phyloP scores from a whole-genome alignment of 2,113 vertebrate genomes.

The Hydrochoerus hydrochaeris region DNA sequence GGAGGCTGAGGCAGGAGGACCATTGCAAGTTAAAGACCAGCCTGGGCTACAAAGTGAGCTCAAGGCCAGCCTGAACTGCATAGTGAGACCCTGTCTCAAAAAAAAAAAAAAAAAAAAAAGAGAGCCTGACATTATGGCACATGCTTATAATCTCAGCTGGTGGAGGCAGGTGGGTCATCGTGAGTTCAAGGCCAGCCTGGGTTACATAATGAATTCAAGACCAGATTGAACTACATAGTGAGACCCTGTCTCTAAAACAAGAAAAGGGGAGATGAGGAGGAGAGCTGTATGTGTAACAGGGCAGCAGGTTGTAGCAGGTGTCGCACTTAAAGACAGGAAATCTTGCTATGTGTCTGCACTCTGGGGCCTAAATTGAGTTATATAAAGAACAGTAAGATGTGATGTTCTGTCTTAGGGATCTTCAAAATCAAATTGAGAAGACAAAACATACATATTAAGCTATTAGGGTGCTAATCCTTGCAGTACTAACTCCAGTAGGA shows the following conservation, averaged over 20 bases:
- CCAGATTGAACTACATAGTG: not conserved
- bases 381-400: not conserved
- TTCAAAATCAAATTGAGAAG: conserved; percentile 2
- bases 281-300: not conserved
- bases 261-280: not conserved
- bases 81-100: too few species aligned
- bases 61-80: too few species aligned
- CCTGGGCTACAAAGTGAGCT: too few species aligned
- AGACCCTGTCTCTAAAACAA: not conserved
- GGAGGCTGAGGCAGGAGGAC: too few species aligned
- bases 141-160: not conserved
- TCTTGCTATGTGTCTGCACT: not conserved
- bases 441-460: not conserved
- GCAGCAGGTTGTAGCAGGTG: not conserved
- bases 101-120: too few species aligned
- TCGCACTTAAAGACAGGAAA: not conserved
- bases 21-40: too few species aligned
- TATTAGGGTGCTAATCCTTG: not conserved
- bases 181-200: not conserved
- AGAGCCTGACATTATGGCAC: not conserved
- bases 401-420: not conserved
- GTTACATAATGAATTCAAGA: not conserved
- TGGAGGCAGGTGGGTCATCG: not conserved
- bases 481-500: not conserved
- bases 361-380: not conserved